Evolutionary conservation across 2,888 invertebrate genomes (phyloP).

Genomic region (Caenorhabditis uteleia): DNA sequence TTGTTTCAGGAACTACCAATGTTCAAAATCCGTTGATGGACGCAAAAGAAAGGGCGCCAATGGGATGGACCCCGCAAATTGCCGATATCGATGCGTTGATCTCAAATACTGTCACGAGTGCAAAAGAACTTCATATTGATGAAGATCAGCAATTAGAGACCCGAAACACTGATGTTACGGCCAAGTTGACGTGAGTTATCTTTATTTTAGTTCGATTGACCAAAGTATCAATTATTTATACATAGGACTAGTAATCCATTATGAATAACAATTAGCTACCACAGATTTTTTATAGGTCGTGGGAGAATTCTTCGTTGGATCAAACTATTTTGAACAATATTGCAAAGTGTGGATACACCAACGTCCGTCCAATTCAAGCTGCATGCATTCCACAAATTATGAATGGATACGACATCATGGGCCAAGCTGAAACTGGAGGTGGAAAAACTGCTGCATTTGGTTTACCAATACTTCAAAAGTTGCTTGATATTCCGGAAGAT

Average conservation of each 20-base stretch:
- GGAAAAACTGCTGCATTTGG: constrained; percentile 96
- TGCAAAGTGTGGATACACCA: constrained; percentile 75
- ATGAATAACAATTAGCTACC: constrained; percentile 23
- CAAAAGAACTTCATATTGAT: constrained; percentile 6
- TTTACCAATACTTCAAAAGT: constrained; percentile 82
- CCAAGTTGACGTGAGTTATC: constrained; percentile 10
- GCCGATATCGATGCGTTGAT: constrained; percentile 6
- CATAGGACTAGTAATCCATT: too few relatives aligned
- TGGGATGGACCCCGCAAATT: constrained; percentile 26
- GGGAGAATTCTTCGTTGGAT: constrained; percentile 47
- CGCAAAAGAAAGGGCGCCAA: constrained; percentile 20
- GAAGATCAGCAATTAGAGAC: constrained; percentile 22
- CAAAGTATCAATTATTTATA: too few relatives aligned
- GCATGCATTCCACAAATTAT: constrained; percentile 80
- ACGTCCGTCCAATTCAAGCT: constrained; percentile 93
- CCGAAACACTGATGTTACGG: constrained; percentile 11
- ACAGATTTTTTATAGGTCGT: too few relatives aligned
- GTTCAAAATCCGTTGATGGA: neutral
- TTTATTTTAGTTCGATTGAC: neutral
- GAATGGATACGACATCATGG: constrained; percentile 86
- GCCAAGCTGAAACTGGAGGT: constrained; percentile 96
- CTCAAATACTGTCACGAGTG: neutral
- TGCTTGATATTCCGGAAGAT: constrained; percentile 28
- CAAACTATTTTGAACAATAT: constrained; percentile 17
- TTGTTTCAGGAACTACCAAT: neutral